Conservation (phyloP, 2,888 invertebrate species). For the Seira ritae region DNA sequence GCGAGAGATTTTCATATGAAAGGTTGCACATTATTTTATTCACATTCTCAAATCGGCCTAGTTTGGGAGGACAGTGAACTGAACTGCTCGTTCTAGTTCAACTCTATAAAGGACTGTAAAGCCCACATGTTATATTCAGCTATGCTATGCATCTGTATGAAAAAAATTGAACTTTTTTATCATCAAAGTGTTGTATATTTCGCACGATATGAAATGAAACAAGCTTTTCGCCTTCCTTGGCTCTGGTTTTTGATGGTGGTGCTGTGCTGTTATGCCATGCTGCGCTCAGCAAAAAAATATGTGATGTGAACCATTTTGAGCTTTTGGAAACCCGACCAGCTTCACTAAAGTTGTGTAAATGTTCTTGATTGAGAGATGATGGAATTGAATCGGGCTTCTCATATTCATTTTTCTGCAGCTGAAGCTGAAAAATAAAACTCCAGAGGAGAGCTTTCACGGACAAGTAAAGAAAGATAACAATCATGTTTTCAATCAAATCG, state of each 20-base stretch:
- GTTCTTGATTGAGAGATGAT: not conserved
- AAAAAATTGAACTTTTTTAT: slow-evolving; percentile 2
- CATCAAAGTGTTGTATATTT: slow-evolving; percentile 5
- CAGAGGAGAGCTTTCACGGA: too few species aligned
- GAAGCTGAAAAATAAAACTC: too few species aligned
- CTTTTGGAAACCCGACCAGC: too few species aligned
- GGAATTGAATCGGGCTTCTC: not conserved
- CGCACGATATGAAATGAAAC: not conserved
- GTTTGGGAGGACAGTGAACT: slow-evolving; percentile 46
- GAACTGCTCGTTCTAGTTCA: not conserved
- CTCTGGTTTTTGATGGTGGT: too few species aligned
- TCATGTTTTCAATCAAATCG: too few species aligned
- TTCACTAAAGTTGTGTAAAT: not conserved
- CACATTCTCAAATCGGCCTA: slow-evolving; percentile 58
- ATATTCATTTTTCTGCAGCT: too few species aligned
- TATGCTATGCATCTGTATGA: slow-evolving; percentile 3
- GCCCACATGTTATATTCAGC: slow-evolving; percentile 2
- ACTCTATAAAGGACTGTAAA: not conserved
- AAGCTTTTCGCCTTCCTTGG: not conserved
- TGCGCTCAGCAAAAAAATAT: not conserved
- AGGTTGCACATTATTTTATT: slow-evolving; percentile 39
- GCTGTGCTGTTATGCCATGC: too few species aligned
- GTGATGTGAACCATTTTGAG: not conserved
- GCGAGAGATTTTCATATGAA: too few species aligned
- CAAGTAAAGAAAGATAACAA: too few species aligned